Percentiles rank a stretch among this genome's conserved stretches.
These are phyloP conservation scores for Ibidorhyncha struthersii DNA, from an alignment of 2,113 vertebrate genomes.

Conservation along the genomic window DNA sequence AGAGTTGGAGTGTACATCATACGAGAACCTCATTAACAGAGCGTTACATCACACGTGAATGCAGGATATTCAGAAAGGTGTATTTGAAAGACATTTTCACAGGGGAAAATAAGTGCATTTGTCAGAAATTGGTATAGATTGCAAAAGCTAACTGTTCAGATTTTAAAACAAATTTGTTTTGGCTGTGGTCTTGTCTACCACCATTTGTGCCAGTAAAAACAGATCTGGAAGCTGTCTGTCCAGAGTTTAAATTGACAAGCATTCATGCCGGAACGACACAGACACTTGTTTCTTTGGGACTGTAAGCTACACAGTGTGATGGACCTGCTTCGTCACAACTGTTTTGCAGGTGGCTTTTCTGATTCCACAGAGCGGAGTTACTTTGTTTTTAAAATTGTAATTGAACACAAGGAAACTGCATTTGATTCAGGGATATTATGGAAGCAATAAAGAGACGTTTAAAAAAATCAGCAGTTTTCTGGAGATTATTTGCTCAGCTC, in stretches of 20 bases:
- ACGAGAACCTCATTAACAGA: background rate
- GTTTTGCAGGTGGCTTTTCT: background rate
- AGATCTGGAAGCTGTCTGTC: background rate
- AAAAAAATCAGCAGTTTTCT: slow-evolving; percentile 23
- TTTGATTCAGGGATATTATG: background rate
- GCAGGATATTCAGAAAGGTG: background rate
- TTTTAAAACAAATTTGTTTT: background rate
- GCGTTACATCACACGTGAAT: too few relatives aligned
- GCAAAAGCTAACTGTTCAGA: background rate
- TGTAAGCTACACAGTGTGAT: background rate
- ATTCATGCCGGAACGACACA: background rate
- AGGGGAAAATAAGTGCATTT: background rate
- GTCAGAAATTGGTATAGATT: background rate
- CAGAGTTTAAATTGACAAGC: background rate
- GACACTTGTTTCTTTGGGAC: background rate
- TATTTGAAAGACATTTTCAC: background rate
- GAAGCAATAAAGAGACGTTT: background rate
- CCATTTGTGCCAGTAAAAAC: background rate
- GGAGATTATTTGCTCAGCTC: slow-evolving; percentile 33
- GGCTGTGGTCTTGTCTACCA: background rate
- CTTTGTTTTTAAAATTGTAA: background rate
- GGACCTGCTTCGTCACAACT: background rate
- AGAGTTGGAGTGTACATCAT: background rate
- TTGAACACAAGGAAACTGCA: background rate
- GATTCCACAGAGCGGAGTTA: background rate